Evolutionary conservation across 2,797 vertebrate genomes (phyloP), one percentile per base, ranked within the genome.

Genomic region (Sebastes elongatus): DNA sequence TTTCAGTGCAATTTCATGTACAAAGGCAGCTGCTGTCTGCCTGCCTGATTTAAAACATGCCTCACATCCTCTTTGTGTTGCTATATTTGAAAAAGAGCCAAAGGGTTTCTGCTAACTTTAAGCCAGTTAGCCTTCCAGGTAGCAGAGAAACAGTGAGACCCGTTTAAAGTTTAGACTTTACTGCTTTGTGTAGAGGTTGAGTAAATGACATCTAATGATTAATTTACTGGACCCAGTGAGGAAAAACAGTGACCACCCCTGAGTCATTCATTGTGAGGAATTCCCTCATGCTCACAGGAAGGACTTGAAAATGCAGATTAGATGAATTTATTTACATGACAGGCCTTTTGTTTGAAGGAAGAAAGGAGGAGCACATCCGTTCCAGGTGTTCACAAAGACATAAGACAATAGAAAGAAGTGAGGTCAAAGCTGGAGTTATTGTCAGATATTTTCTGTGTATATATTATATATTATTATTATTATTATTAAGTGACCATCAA

Each of bases 271-370:
- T 64, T 89, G 88, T 86, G 64, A 84, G 53, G 76, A 89, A 76
- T 79, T 67, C 74, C 38, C 6, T 78, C 64, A 30, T 10, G 74
- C 75, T 84, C 66, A 86, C 69, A 87, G 85, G 90, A 93, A 91
- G 30, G 78, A 70, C 57, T 74, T 76, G 75, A 32, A 85, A 69
- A 70, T 35, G 3, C 52, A 76, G 81, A 87, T 74, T 62, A 78
- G 32, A 22, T 3, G 0, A 80, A 72, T 3, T 46, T 71, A 77
- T 92, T 79, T 79, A 83, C 70, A 66, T 52, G 56, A 27, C 63
- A 33, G 35, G 33, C 62, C 72, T 70, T 84, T 70, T 76, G 60
- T 89, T 74, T 73, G 2, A 76, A 22, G 28, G 64, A 30, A 78
- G 72, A 72, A 63, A 82, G 71, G 71, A 86, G 55, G 60, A 68